phyloP scores from a whole-genome alignment of 2,113 vertebrate genomes.

The Alexandromys fortis region DNA sequence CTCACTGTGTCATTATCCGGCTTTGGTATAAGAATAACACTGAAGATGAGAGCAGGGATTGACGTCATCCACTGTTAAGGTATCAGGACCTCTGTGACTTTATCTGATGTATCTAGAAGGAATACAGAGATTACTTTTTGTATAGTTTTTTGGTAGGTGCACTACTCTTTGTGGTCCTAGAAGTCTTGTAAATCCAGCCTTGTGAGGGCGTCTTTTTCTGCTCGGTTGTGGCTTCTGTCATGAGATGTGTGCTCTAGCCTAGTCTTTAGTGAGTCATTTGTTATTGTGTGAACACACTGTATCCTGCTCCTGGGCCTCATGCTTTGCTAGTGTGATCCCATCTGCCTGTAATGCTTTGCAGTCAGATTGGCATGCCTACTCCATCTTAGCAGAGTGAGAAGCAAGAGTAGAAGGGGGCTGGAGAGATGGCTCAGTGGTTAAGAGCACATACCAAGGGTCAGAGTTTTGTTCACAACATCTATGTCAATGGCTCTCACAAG shows the following conservation, averaged over 20 bases:
- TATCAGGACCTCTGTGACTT: not conserved
- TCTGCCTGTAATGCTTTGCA: not conserved
- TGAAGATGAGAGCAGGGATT: not conserved
- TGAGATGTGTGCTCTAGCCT: not conserved
- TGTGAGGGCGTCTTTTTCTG: not conserved
- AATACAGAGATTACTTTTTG: conserved; percentile 20
- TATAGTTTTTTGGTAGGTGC: not conserved
- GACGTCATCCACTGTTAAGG: not conserved
- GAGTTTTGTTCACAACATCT: not conserved
- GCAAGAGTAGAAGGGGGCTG: not conserved
- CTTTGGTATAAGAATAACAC: not conserved
- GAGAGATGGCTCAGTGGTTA: not conserved
- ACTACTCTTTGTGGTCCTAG: not conserved
- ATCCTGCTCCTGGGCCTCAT: not conserved
- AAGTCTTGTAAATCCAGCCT: not conserved
- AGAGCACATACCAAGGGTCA: not conserved
- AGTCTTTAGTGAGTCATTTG: not conserved
- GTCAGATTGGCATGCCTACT: not conserved
- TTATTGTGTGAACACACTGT: not conserved
- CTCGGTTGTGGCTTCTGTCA: not conserved
- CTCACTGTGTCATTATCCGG: not conserved
- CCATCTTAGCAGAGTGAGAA: not conserved
- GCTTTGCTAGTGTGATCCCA: not conserved
- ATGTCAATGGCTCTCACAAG: not conserved
- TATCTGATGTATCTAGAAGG: not conserved